Conservation (phyloP, 2,888 invertebrate species). For the Syrphus vitripennis region DNA sequence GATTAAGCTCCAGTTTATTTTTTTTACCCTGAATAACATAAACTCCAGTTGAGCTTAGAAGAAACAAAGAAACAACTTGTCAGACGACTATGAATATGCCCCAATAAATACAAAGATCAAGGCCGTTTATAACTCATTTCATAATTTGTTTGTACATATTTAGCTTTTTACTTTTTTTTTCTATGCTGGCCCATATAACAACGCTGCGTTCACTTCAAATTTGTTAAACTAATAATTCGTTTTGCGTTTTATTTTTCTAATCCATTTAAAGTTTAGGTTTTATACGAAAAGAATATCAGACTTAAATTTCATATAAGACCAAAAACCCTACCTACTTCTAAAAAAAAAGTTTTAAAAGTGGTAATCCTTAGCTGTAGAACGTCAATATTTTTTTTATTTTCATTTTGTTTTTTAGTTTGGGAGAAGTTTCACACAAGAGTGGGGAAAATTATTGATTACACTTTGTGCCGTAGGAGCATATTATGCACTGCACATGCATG, state of each 20-base stretch:
- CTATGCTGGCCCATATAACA: too few relatives aligned
- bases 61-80: too few relatives aligned
- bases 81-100: too few relatives aligned
- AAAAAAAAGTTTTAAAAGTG: background rate
- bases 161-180: too few relatives aligned
- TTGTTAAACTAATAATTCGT: conserved; percentile 17
- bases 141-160: too few relatives aligned
- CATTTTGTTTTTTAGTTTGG: background rate
- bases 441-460: conserved; percentile 55
- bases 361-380: background rate
- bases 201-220: background rate
- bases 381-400: conserved; percentile 17
- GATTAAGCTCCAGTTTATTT: too few relatives aligned
- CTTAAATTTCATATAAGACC: conserved; percentile 31
- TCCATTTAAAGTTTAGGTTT: conserved; percentile 22
- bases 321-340: background rate
- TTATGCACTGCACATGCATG: background rate
- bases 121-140: too few relatives aligned
- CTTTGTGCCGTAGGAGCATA: conserved; percentile 16
- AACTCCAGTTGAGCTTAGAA: too few relatives aligned
- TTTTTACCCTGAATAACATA: too few relatives aligned
- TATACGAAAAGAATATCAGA: background rate
- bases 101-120: too few relatives aligned
- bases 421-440: background rate
- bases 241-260: conserved; percentile 6